Percentiles rank a stretch among this genome's conserved stretches.
These are phyloP conservation scores for Bufo bufo DNA, from an alignment of 2,113 vertebrate species.

Conservation along the genomic window DNA sequence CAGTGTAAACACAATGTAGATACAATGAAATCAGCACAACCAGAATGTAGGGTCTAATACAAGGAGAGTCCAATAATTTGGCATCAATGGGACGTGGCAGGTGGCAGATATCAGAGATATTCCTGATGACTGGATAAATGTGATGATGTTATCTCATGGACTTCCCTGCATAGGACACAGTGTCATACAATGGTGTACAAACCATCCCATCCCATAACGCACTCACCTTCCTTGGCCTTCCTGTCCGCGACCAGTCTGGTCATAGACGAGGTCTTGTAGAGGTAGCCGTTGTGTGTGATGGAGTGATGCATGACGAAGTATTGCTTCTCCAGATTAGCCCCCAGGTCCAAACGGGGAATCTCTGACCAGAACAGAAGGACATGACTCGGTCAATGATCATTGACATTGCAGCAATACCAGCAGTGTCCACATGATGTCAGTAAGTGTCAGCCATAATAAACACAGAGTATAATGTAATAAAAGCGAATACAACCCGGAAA, in stretches of 20 bases:
- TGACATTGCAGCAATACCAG: background rate
- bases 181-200: too few species aligned
- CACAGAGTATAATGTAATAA: background rate
- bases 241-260: slow-evolving; percentile 79
- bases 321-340: slow-evolving; percentile 67
- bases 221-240: slow-evolving; percentile 83
- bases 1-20: too few species aligned
- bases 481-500: background rate
- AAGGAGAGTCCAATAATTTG: too few species aligned
- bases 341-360: slow-evolving; percentile 75
- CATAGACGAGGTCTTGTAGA: slow-evolving; percentile 91
- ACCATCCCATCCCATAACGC: too few species aligned
- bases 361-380: slow-evolving; percentile 67
- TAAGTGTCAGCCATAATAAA: background rate
- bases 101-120: too few species aligned
- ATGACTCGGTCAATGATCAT: background rate
- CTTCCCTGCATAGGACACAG: too few species aligned
- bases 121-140: too few species aligned
- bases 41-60: too few species aligned
- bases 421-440: background rate
- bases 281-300: slow-evolving; percentile 86
- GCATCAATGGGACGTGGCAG: too few species aligned
- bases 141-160: too few species aligned
- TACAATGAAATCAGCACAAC: too few species aligned
- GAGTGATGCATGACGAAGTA: slow-evolving; percentile 77